Percentiles rank a stretch among this genome's conserved stretches.
phyloP scores from a whole-genome alignment of 2,113 vertebrate species.

The Vicugna pacos region DNA sequence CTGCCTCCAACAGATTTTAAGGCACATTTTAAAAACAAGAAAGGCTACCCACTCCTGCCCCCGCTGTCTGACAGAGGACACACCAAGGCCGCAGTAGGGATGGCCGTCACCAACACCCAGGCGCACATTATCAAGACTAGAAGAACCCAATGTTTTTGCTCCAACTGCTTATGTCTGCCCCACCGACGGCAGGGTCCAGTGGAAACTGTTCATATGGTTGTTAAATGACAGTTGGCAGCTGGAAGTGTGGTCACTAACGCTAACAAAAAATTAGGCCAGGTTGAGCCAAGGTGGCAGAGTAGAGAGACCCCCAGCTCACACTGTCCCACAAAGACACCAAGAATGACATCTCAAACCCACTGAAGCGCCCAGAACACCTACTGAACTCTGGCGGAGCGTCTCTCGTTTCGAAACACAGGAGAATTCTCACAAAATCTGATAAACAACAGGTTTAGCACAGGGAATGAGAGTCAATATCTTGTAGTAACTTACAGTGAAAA shows the following conservation, averaged over 20 bases:
- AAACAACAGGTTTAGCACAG: no score
- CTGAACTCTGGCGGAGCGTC: no score
- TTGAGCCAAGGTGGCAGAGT: no score
- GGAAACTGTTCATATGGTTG: not conserved
- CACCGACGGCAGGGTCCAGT: not conserved
- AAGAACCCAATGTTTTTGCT: not conserved
- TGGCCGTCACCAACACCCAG: not conserved
- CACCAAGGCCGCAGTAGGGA: not conserved
- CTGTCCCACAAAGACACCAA: no score
- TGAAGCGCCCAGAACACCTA: no score
- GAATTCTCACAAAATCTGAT: no score
- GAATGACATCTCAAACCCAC: no score
- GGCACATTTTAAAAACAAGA: no score
- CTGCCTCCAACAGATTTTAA: not conserved
- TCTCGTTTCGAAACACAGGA: no score
- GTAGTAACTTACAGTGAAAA: no score
- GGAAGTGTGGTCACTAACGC: not conserved
- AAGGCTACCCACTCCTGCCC: not conserved
- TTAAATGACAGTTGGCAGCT: not conserved
- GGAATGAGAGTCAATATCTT: no score
- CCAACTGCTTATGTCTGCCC: not conserved
- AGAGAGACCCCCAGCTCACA: no score
- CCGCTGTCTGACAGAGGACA: rapidly evolving
- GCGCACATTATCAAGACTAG: not conserved
- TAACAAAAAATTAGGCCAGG: not conserved